phyloP scores from a whole-genome alignment of 2,797 vertebrate genomes.

The Myioborus melanocephalus region DNA sequence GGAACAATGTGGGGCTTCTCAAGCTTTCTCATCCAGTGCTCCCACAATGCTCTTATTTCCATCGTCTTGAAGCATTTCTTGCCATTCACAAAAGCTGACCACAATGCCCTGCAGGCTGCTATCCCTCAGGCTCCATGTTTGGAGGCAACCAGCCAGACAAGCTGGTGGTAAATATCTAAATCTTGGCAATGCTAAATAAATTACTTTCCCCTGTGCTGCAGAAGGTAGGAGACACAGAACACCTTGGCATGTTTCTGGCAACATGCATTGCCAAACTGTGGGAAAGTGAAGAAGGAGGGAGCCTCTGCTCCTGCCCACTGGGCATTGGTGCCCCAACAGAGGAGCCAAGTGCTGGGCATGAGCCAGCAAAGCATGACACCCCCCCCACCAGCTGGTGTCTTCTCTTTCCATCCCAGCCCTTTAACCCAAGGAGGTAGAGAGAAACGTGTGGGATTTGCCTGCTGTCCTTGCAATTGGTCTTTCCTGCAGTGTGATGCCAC shows the following conservation, averaged over 20 bases:
- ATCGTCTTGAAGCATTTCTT: slow-evolving; percentile 58
- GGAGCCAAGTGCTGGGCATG: not conserved
- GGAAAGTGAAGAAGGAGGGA: not conserved
- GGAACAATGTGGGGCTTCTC: slow-evolving; percentile 40
- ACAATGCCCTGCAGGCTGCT: slow-evolving; percentile 32
- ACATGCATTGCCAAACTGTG: accelerated
- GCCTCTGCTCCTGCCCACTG: accelerated
- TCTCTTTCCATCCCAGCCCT: not conserved
- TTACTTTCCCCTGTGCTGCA: not conserved
- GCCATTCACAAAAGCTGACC: slow-evolving; percentile 45
- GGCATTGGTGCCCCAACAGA: not conserved
- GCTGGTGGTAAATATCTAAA: not conserved
- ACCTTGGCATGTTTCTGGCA: not conserved
- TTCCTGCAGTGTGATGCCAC: not conserved
- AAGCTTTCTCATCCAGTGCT: slow-evolving; percentile 34
- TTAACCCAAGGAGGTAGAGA: not conserved
- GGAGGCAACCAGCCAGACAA: not conserved
- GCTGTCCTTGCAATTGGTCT: not conserved
- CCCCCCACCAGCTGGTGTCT: not conserved
- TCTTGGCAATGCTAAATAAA: not conserved
- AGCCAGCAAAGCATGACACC: not conserved
- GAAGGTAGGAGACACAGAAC: not conserved
- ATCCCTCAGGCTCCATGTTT: not conserved
- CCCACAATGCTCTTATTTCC: slow-evolving; percentile 50
- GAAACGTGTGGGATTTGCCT: not conserved